Conservation (phyloP, 64 coral and sea anemone species). For the Dendrophyllia cribrosa region DNA sequence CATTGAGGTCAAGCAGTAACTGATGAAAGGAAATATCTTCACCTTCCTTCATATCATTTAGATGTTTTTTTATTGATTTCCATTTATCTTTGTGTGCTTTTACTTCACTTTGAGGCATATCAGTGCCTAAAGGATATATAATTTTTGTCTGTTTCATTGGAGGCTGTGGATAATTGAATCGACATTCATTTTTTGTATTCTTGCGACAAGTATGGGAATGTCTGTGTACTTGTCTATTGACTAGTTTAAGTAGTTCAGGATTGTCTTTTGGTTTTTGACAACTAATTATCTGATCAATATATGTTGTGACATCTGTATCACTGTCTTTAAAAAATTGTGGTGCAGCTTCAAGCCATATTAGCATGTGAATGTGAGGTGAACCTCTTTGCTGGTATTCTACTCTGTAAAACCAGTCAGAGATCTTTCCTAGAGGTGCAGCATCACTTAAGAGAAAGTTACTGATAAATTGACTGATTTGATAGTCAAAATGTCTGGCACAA, state of each 20-base stretch:
- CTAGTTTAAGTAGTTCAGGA: conserved; percentile 68
- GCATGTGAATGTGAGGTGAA: too few species aligned
- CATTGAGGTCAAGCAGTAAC: conserved; percentile 66
- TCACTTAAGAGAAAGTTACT: too few species aligned
- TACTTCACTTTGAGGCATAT: too few species aligned
- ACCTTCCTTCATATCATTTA: too few species aligned
- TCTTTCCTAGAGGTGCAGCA: too few species aligned
- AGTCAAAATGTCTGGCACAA: conserved; percentile 64
- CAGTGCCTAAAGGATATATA: conserved; percentile 44
- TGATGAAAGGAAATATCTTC: conserved; percentile 73
- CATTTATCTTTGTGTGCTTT: too few species aligned
- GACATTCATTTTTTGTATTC: conserved; percentile 79
- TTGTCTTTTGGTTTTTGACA: conserved; percentile 82
- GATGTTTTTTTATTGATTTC: too few species aligned
- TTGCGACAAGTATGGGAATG: conserved; percentile 86
- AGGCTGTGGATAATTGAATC: conserved; percentile 87
- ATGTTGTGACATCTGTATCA: conserved; percentile 72
- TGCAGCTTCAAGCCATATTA: too few species aligned
- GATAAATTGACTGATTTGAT: conserved; percentile 61
- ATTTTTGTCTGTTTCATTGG: conserved; percentile 86
- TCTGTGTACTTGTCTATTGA: conserved; percentile 83
- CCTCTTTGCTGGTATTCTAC: too few species aligned
- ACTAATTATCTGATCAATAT: conserved; percentile 79
- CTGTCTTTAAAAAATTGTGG: conserved; percentile 73
- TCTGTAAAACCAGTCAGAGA: too few species aligned